A percentile compares a stretch with the other conserved stretches of the same genome.
Conservation (phyloP, 2,113 vertebrate species). For the Syrrhaptes paradoxus region DNA sequence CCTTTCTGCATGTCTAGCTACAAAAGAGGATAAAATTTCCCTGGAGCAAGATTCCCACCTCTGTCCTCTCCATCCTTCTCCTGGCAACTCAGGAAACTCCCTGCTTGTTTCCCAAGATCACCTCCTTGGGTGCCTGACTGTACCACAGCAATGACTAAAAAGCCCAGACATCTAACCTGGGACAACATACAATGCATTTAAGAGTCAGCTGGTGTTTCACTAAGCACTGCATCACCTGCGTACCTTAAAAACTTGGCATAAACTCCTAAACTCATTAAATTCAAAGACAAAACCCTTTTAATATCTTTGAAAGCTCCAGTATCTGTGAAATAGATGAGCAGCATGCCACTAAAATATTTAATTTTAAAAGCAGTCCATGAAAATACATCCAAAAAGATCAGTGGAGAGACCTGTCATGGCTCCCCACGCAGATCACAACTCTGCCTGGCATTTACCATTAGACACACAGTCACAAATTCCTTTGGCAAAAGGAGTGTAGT, state of each 20-base stretch:
- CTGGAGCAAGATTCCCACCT: not conserved
- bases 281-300: not conserved
- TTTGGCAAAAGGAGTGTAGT: not conserved
- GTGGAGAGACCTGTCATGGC: not conserved
- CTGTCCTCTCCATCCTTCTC: not conserved
- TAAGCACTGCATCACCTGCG: not conserved
- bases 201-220: not conserved
- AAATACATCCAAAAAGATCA: not conserved
- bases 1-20: not conserved
- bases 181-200: not conserved
- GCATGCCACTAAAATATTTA: not conserved
- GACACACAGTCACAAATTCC: fast-evolving
- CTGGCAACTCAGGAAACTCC: not conserved
- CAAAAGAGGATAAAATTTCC: not conserved
- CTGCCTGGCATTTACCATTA: not conserved
- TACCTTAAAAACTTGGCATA: not conserved
- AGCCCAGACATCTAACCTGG: not conserved
- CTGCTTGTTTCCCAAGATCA: not conserved
- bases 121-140: not conserved
- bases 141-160: not conserved
- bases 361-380: not conserved
- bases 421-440: not conserved
- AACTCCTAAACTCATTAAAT: not conserved
- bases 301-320: not conserved
- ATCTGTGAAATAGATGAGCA: not conserved